Conservation (phyloP, 2,888 invertebrate genomes). For the Pseudoips prasinana region DNA sequence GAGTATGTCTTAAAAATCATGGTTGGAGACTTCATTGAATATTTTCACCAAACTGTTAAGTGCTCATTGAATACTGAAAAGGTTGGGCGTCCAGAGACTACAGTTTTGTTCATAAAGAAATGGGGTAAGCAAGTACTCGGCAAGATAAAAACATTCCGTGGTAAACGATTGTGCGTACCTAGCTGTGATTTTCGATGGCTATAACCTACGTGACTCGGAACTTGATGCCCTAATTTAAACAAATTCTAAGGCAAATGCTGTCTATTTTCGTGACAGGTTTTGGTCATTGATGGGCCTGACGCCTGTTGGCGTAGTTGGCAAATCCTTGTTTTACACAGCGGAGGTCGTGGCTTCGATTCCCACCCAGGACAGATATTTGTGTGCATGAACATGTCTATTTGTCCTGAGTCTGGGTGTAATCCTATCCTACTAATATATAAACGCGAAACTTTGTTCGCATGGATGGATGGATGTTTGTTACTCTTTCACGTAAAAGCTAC, state of each 20-base stretch:
- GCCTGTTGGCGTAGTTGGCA: too few species aligned
- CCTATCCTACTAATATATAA: too few species aligned
- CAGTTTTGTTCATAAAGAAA: constrained; percentile 17
- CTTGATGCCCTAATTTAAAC: neutral
- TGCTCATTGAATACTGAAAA: constrained; percentile 47
- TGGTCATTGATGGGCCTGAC: too few species aligned
- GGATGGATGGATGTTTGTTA: too few species aligned
- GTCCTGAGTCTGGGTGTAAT: too few species aligned
- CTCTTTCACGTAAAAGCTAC: too few species aligned
- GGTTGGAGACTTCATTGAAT: constrained; percentile 37
- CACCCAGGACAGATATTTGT: too few species aligned
- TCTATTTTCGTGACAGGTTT: too few species aligned
- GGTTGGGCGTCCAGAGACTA: constrained; percentile 23
- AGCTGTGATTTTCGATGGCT: constrained; percentile 14
- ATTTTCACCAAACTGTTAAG: constrained; percentile 49
- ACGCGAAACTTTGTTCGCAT: too few species aligned
- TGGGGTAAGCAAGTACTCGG: neutral
- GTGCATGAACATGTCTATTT: too few species aligned
- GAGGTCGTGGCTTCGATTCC: too few species aligned
- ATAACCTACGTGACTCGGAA: constrained; percentile 1
- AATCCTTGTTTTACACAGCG: too few species aligned
- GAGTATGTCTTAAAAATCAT: neutral
- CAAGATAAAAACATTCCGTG: constrained; percentile 22
- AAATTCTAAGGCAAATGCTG: neutral
- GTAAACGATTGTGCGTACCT: constrained; percentile 5